These are phyloP conservation scores for Epirrhoe alternata DNA, from an alignment of 2,888 invertebrate genomes.

Conservation along the genomic window DNA sequence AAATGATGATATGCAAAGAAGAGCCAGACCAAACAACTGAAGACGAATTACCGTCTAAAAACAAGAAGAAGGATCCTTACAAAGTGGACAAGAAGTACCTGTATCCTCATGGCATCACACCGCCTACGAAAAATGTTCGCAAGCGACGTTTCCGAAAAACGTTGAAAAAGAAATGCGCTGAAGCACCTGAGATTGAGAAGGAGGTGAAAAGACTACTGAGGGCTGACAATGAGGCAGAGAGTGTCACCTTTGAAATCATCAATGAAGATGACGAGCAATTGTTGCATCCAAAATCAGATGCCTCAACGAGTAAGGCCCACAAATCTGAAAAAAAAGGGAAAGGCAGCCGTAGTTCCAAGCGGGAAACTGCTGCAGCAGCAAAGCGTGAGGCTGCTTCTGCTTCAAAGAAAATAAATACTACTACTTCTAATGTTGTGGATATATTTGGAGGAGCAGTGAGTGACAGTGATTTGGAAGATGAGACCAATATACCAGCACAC, in stretches of 20 bases:
- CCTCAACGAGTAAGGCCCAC: slow-evolving; percentile 21
- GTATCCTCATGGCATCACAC: slow-evolving; percentile 98
- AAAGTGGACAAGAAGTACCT: slow-evolving; percentile 95
- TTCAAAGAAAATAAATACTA: slow-evolving; percentile 33
- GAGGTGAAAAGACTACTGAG: slow-evolving; percentile 97
- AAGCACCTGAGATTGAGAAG: slow-evolving; percentile 99
- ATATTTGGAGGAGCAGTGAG: slow-evolving; percentile 97
- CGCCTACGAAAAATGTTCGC: slow-evolving; percentile 97
- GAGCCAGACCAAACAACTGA: slow-evolving; percentile 92
- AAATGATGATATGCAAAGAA: slow-evolving; percentile 95
- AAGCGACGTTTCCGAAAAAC: slow-evolving; percentile 97
- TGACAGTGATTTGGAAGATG: slow-evolving; percentile 93
- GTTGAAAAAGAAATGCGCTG: slow-evolving; percentile 97
- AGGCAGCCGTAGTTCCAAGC: slow-evolving; percentile 25
- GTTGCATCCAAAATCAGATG: slow-evolving; percentile 38
- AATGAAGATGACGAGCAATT: slow-evolving; percentile 92
- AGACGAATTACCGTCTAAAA: slow-evolving; percentile 91
- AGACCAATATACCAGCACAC: slow-evolving; percentile 89
- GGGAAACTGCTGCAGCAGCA: slow-evolving; percentile 16
- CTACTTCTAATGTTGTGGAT: slow-evolving; percentile 83
- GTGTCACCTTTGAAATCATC: slow-evolving; percentile 94
- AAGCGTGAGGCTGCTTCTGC: slow-evolving; percentile 34
- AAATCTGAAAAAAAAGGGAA: slow-evolving; percentile 37
- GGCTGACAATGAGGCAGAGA: slow-evolving; percentile 96
- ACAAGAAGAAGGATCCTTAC: slow-evolving; percentile 93